Conservation (phyloP, 2,888 invertebrate species). For the Stenodera caucasica region DNA sequence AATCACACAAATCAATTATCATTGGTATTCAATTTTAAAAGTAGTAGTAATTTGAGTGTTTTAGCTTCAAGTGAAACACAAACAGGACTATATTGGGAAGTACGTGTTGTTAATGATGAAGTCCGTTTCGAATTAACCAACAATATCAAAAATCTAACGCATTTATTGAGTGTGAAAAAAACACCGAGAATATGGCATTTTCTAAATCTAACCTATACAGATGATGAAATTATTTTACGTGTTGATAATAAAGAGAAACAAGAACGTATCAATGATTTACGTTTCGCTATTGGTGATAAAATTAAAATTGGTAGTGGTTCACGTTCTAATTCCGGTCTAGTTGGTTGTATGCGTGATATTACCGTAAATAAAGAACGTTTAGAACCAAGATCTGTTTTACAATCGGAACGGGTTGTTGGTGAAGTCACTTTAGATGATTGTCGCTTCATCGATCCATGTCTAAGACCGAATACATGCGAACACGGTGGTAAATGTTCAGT, state of each 20-base stretch:
- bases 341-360: conserved; percentile 90
- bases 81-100: conserved; percentile 86
- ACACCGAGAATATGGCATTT: conserved; percentile 81
- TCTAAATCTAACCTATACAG: conserved; percentile 75
- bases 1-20: conserved; percentile 72
- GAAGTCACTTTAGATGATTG: conserved; percentile 90
- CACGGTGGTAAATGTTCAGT: conserved; percentile 91
- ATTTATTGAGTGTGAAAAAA: conserved; percentile 79
- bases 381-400: conserved; percentile 76
- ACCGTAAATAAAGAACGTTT: conserved; percentile 79
- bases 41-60: conserved; percentile 76
- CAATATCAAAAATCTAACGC: conserved; percentile 73
- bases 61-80: conserved; percentile 81
- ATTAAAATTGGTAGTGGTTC: conserved; percentile 75
- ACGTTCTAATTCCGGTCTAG: conserved; percentile 74
- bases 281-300: conserved; percentile 55
- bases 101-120: conserved; percentile 81
- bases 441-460: conserved; percentile 86
- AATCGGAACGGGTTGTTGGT: conserved; percentile 81
- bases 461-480: conserved; percentile 87
- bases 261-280: conserved; percentile 52
- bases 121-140: conserved; percentile 81
- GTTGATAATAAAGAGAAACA: conserved; percentile 77
- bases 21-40: conserved; percentile 85
- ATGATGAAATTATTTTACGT: conserved; percentile 72